Base-by-base conservation (phyloP, 2,888 invertebrate genomes). In the Lepetodrilus schrolli region DNA sequence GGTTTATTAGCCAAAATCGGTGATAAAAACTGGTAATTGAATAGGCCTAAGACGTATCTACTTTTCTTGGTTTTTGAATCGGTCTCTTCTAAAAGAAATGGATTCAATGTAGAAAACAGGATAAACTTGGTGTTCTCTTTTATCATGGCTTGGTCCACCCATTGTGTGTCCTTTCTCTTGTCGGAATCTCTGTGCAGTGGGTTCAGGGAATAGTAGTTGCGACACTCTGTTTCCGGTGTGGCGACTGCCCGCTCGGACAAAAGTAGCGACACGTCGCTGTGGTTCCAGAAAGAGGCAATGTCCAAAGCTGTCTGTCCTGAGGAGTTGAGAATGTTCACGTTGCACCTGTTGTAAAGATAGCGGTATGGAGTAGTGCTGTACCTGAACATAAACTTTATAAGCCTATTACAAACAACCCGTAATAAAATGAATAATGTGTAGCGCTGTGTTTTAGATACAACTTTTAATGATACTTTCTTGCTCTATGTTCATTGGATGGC, bases 241-340 rank as follows among this genome's bases (percentile, higher is more conserved):
- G 77, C 76, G 7, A 75, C 65, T 38, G 78, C 78, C 36, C 77
- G 71, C 26, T 78, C 72, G 34, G 73, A 78, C 8, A 90, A 76
- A n/a, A 84, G 17, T 4, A 74, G 74, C 1, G 82, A 80, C 23
- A 84, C 79, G 23, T 85, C 83, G 13, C 76, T 51, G 73, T 89
- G 87, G 71, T 87, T 88, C 89, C 90, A 90, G 78, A 90, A 89
- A 20, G 83, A 76, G 13, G 90, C 89, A 21, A 90, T 89, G 50
- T 89, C 89, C 37, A 82, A 73, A 0, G 90, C 90, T 13, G 87
- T 88, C 72, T 90, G 90, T n/a, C 90, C 90, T n/a, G 86, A 82
- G 10, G 83, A 78, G 77, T 88, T 90, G 13, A 87, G 80, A 4
- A 83, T 38, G 68, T 82, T 81, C 0, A 80, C 79, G 77, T 88